phyloP scores from a whole-genome alignment of 1,140 invertebrate genomes.

The Caenorhabditis tropicalis region DNA sequence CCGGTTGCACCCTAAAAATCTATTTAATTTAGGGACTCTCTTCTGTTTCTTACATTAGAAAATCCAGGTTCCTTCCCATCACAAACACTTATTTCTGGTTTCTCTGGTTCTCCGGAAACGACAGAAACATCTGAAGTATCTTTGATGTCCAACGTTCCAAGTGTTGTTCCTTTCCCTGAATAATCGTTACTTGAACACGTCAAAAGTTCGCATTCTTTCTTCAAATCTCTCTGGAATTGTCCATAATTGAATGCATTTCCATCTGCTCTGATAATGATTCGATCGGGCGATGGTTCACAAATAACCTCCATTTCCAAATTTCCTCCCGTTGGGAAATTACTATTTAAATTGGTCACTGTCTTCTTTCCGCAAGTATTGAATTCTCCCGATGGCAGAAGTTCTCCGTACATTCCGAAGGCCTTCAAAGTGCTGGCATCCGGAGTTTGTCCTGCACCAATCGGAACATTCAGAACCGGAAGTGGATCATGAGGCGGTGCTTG shows the following conservation, averaged over 20 bases:
- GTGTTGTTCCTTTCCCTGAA: too few relatives aligned
- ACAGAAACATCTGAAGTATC: background rate
- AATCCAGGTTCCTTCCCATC: background rate
- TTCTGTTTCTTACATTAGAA: background rate
- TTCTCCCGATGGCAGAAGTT: background rate
- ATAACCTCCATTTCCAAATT: background rate
- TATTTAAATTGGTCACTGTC: background rate
- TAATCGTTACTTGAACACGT: background rate
- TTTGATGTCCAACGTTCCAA: background rate
- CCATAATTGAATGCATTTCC: background rate
- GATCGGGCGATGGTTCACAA: constrained; percentile 4
- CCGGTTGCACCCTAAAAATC: background rate
- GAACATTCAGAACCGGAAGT: background rate
- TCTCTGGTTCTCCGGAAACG: background rate
- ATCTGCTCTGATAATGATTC: background rate
- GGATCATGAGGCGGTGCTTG: background rate
- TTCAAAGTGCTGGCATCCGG: background rate
- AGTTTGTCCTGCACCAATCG: background rate
- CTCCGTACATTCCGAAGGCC: background rate
- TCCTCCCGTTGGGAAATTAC: background rate
- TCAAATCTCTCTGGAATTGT: background rate
- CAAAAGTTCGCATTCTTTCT: constrained; percentile 1
- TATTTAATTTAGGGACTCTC: too few relatives aligned
- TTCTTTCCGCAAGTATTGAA: background rate
- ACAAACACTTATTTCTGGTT: background rate